phyloP scores from a whole-genome alignment of 2,797 vertebrate genomes.

The Phataginus tricuspis region DNA sequence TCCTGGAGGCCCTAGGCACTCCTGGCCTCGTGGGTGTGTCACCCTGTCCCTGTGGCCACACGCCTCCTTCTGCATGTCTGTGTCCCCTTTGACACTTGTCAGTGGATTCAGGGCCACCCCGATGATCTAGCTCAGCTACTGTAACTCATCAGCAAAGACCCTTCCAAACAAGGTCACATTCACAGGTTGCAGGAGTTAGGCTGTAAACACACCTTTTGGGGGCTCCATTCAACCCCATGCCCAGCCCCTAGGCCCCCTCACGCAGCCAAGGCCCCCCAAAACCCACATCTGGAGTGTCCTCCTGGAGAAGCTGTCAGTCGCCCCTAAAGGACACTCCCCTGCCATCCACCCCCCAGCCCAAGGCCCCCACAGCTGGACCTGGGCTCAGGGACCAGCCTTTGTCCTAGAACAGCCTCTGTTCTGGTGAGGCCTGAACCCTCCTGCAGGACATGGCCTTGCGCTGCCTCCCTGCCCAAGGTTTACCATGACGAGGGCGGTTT shows the following conservation, averaged over 20 bases:
- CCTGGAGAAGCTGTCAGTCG: neutral
- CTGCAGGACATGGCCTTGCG: neutral
- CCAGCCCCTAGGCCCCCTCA: neutral
- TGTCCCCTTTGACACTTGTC: no score
- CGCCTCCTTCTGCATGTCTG: neutral
- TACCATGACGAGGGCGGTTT: rapidly evolving
- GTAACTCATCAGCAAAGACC: neutral
- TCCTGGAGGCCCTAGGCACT: neutral
- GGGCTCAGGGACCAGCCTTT: neutral
- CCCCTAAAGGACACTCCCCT: neutral
- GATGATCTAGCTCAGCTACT: no score
- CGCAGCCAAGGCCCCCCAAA: neutral
- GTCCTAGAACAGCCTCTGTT: neutral
- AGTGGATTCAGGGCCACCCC: neutral
- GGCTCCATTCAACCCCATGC: no score
- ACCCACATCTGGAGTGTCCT: neutral
- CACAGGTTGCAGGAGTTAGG: neutral
- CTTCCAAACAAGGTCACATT: no score
- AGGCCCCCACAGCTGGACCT: neutral
- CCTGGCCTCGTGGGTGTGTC: neutral
- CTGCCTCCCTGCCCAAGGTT: neutral
- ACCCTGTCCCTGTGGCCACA: rapidly evolving
- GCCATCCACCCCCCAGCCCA: neutral
- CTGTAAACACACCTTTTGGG: no score
- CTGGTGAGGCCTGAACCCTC: neutral